phyloP scores from a whole-genome alignment of 1,140 invertebrate species.

The Diploscapter pachys region DNA sequence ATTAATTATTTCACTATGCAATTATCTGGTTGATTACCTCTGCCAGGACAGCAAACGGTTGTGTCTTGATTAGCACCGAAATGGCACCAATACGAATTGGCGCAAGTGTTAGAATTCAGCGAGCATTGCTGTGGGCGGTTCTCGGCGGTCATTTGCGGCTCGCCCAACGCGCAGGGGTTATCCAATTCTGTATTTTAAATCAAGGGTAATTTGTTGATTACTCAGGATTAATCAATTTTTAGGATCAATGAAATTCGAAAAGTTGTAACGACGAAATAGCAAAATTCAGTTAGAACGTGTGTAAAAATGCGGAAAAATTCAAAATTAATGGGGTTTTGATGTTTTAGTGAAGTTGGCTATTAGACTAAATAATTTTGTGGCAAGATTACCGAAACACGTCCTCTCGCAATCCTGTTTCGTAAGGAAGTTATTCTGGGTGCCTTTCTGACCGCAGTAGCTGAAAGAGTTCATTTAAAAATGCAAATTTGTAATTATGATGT shows the following conservation, averaged over 20 bases:
- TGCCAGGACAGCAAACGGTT: conserved; percentile 55
- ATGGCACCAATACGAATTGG: conserved; percentile 50
- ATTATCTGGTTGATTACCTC: conserved; percentile 14
- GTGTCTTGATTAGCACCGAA: conserved; percentile 47
- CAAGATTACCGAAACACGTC: conserved; percentile 45
- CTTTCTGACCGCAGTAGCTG: conserved; percentile 53
- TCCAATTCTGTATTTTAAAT: conserved; percentile 44
- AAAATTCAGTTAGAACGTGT: background rate
- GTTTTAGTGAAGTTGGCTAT: conserved; percentile 1
- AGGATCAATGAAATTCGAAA: background rate
- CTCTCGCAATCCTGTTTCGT: conserved; percentile 44
- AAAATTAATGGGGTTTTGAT: background rate
- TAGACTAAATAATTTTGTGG: conserved; percentile 10
- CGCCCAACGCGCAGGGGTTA: conserved; percentile 46
- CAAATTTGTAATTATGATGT: background rate
- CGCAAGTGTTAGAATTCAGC: conserved; percentile 44
- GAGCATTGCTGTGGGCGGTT: conserved; percentile 49
- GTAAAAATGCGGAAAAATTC: conserved; percentile 7
- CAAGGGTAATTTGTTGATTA: background rate
- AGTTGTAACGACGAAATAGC: conserved; percentile 17
- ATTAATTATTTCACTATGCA: too few relatives aligned
- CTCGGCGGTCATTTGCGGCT: conserved; percentile 36
- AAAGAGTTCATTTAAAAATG: conserved; percentile 27
- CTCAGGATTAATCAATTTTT: background rate
- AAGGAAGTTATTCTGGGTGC: conserved; percentile 58